Evolutionary conservation across 2,797 vertebrate species (phyloP), one percentile per base, ranked within the genome.

Genomic region (Phoebastria nigripes): DNA sequence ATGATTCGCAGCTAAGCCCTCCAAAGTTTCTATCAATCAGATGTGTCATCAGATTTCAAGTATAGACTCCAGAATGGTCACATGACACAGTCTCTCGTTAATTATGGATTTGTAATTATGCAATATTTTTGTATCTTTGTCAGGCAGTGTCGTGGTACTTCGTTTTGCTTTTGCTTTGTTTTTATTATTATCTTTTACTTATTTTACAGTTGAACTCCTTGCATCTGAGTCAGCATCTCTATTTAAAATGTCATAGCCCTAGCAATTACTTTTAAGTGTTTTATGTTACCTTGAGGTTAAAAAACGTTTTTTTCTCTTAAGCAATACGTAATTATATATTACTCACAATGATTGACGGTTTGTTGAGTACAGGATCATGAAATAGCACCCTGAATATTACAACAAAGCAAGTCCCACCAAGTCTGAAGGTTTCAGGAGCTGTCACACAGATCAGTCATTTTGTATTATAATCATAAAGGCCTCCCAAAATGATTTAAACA

Each of bases 251-350:
- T 89, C 86, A 94, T 69, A 65, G 16, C 54, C 51, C 12, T 71
- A 93, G 81, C 66, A 95, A 96, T 88, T 96, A 87, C 41, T 76
- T 89, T 85, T 82, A 81, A 79, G 42, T 66, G 26, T 77, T 93
- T 92, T 86, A 69, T 0, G 0, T 83, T 95, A 85, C n/a, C 59
- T 82, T 84, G 56, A 96, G 39, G 71, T 76, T 86, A 70, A 86
- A 95, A 84, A 41, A 2, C 0, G 0, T 3, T 63, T 67, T 56
- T 71, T 76, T 72, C 49, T 94, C 80, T 94, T 86, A 82, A 93
- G 52, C 44, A 90, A 71, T 65, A 46, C 12, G 46, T 89, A 94
- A 96, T 97, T 96, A 95, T 88, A 89, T 89, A 72, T 89, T 96
- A 12, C 41, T 95, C 54, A 91, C 13, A 80, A 56, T 92, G 96